Evolutionary conservation across 2,113 vertebrate species (phyloP).

Genomic region (Tapirus terrestris): DNA sequence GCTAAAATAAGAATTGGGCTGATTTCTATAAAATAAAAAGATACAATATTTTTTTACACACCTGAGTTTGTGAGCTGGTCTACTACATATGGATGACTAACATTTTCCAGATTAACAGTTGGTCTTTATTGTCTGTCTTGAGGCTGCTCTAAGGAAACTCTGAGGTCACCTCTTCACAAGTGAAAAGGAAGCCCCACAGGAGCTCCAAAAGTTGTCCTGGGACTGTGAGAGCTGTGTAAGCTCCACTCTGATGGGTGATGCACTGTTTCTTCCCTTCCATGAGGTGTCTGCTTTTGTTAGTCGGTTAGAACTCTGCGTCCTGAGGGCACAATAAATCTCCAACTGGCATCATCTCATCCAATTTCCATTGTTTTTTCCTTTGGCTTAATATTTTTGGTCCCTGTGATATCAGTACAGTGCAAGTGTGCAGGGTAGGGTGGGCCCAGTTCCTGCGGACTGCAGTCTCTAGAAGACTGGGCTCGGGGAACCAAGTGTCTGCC

Average conservation of each 20-base stretch:
- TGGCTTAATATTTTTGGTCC: not conserved
- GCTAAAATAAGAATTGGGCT: not conserved
- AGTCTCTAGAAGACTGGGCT: not conserved
- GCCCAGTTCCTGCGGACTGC: not conserved
- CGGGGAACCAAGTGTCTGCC: not conserved
- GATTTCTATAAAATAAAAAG: not conserved
- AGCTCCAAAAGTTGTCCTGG: no score
- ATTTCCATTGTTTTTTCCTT: not conserved
- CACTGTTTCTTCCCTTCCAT: not conserved
- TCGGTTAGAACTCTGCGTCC: not conserved
- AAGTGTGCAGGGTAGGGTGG: not conserved
- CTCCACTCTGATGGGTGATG: no score
- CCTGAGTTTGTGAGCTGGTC: not conserved
- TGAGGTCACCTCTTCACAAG: no score
- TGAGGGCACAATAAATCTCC: not conserved
- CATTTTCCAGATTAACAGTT: not conserved
- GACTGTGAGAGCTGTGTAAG: no score
- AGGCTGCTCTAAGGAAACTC: not conserved
- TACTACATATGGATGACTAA: not conserved
- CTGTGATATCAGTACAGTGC: no score
- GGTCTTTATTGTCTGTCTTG: not conserved
- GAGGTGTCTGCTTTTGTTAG: not conserved
- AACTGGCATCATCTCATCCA: not conserved
- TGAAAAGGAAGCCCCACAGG: not conserved
- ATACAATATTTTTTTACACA: not conserved